phyloP scores from a whole-genome alignment of 2,113 vertebrate genomes.

The Perca schrenkii region DNA sequence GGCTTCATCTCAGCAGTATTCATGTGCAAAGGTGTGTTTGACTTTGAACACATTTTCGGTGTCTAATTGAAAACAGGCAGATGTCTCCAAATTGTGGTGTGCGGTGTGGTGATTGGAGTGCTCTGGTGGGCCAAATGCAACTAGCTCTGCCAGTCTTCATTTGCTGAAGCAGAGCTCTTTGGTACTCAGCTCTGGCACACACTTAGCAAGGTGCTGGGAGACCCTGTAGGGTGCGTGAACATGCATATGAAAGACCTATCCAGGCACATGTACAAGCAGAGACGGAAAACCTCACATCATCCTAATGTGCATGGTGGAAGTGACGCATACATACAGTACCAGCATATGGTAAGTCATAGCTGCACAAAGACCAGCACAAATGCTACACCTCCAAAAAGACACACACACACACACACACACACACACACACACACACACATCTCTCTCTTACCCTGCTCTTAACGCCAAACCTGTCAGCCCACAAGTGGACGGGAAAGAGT shows the following conservation, averaged over 20 bases:
- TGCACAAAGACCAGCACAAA: neutral
- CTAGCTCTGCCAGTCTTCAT: slow-evolving; percentile 50
- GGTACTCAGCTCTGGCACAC: slow-evolving; percentile 24
- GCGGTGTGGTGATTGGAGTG: slow-evolving; percentile 17
- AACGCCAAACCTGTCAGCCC: slow-evolving; percentile 51
- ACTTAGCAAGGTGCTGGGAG: slow-evolving; percentile 19
- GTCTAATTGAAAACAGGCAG: slow-evolving; percentile 38
- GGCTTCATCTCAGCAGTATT: neutral
- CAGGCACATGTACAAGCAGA: neutral
- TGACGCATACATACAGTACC: neutral
- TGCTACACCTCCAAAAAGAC: slow-evolving; percentile 12
- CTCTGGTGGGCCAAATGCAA: slow-evolving; percentile 42
- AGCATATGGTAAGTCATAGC: neutral
- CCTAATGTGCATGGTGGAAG: neutral
- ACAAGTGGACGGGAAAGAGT: slow-evolving; percentile 62
- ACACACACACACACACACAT: neutral
- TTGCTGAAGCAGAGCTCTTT: slow-evolving; percentile 35
- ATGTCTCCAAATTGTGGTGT: slow-evolving; percentile 25
- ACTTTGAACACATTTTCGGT: slow-evolving; percentile 10
- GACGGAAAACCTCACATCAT: neutral
- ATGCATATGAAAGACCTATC: neutral
- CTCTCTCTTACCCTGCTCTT: slow-evolving; percentile 35
- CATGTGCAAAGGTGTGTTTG: slow-evolving; percentile 4
- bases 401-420: neutral
- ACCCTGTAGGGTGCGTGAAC: slow-evolving; percentile 7